These are phyloP conservation scores for Callyntrura guangdongensis DNA, from an alignment of 2,888 invertebrate species.

Conservation along the genomic window DNA sequence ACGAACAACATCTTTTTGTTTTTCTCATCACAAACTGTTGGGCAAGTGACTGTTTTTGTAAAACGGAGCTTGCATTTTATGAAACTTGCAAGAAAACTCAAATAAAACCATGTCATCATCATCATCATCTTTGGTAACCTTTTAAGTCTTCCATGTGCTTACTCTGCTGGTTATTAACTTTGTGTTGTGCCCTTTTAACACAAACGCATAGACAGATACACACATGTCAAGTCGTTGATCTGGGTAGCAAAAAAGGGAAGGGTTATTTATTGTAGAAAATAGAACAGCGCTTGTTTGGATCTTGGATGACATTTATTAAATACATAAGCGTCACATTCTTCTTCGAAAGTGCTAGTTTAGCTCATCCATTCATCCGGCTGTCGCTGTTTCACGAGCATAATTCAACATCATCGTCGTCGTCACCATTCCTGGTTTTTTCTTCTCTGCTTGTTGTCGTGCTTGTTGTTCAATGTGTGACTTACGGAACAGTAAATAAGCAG, in stretches of 20 bases:
- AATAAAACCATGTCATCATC: conserved; percentile 35
- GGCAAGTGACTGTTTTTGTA: conserved; percentile 15
- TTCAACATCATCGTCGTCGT: conserved; percentile 65
- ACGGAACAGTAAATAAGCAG: conserved; percentile 48
- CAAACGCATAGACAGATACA: neutral
- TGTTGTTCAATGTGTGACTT: conserved; percentile 25
- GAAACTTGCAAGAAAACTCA: conserved; percentile 27
- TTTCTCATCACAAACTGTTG: neutral
- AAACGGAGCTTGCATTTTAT: neutral
- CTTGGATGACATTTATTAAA: conserved; percentile 80
- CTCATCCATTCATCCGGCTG: conserved; percentile 80
- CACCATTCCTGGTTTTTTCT: conserved; percentile 23
- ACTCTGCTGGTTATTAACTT: conserved; percentile 27
- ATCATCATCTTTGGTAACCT: conserved; percentile 8
- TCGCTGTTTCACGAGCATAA: conserved; percentile 74
- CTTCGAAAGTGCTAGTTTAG: conserved; percentile 76
- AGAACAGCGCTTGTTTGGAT: conserved; percentile 78
- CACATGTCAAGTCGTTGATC: conserved; percentile 56
- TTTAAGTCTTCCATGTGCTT: conserved; percentile 29
- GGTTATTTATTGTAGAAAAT: conserved; percentile 77
- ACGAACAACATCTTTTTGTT: neutral
- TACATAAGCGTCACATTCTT: conserved; percentile 78
- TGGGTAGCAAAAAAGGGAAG: conserved; percentile 27
- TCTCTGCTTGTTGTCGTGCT: conserved; percentile 6
- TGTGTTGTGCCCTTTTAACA: conserved; percentile 32